Evolutionary conservation across 2,797 vertebrate genomes (phyloP), one percentile per base, ranked within the genome.

Genomic region (Pitangus sulphuratus): DNA sequence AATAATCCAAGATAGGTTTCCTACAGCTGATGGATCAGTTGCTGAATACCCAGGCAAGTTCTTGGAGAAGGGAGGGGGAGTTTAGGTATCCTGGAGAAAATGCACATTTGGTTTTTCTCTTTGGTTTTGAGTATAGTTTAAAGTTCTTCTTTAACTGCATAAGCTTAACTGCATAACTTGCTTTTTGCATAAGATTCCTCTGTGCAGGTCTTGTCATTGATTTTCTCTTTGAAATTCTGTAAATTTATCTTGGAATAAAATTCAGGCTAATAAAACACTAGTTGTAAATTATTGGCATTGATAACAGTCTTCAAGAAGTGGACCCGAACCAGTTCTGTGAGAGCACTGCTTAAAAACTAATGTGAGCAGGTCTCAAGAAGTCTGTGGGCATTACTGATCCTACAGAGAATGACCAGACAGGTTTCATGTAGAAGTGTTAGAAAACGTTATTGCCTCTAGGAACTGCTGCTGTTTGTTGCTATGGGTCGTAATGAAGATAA

Each of bases 401-500:
- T 84, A 3, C 94, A 77, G 89, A 84, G 79, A 53, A 64, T 40
- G 93, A 81, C 76, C 87, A 95, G 93, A 80, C 39, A 94, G 94
- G 65, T 93, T 89, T 80, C 62, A 14, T 35, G 58, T 66, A 77
- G 85, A 77, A 70, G 62, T n/a, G 44, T 64, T 96, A 95, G 90
- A 77, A 62, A 66, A 56, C 0, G 0, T 78, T 72, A 39, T 39
- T 97, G 84, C 60, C 86, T 89, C 35, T 95, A 91, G 95, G 94
- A 95, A 39, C 35, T 54, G 71, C 85, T 89, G 94, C 83, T 76
- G 68, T 89, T 87, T 84, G 88, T 97, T 95, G 54, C 78, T 93
- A 11, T 92, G 93, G 68, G 93, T 93, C 74, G 1, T 94, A 45
- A 88, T 76, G 94, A 95, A 91, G 94, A 96, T 68, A 81, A 86